phyloP scores from a whole-genome alignment of 2,113 vertebrate genomes.

The Thomomys bottae region DNA sequence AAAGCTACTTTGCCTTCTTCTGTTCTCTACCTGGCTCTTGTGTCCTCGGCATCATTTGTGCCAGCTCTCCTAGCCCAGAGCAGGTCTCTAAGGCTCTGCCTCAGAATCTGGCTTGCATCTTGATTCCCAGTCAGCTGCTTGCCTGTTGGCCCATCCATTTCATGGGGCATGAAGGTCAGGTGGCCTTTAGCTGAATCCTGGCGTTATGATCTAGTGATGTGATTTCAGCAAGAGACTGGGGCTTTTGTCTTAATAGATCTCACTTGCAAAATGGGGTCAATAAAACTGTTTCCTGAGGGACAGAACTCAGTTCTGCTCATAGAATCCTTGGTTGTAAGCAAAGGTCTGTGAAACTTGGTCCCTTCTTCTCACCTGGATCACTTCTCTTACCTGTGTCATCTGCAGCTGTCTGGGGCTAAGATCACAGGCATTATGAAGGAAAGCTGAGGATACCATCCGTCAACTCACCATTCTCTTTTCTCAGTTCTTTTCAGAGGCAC shows the following conservation, averaged over 20 bases:
- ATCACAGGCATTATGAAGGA: background rate
- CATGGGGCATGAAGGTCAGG: fast-evolving
- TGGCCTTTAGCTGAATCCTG: background rate
- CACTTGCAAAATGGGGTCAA: background rate
- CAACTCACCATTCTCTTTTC: background rate
- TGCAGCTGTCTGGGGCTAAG: background rate
- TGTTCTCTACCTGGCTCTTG: background rate
- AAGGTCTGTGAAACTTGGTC: background rate
- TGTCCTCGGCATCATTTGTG: background rate
- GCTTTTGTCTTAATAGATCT: background rate
- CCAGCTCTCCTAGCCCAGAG: background rate
- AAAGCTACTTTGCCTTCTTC: background rate
- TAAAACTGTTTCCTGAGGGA: background rate
- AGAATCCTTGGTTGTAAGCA: background rate
- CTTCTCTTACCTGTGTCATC: fast-evolving
- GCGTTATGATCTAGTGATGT: background rate
- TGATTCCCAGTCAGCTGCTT: background rate
- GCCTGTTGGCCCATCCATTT: background rate
- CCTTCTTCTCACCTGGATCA: background rate
- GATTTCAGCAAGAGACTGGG: background rate
- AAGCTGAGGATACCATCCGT: background rate
- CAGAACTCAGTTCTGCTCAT: background rate
- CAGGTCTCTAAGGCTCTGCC: background rate
- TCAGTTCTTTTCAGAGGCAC: background rate
- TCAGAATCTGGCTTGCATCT: background rate